Evolutionary conservation across 2,888 invertebrate genomes (phyloP).

Genomic region (Cataglyphis rosenhaueri): DNA sequence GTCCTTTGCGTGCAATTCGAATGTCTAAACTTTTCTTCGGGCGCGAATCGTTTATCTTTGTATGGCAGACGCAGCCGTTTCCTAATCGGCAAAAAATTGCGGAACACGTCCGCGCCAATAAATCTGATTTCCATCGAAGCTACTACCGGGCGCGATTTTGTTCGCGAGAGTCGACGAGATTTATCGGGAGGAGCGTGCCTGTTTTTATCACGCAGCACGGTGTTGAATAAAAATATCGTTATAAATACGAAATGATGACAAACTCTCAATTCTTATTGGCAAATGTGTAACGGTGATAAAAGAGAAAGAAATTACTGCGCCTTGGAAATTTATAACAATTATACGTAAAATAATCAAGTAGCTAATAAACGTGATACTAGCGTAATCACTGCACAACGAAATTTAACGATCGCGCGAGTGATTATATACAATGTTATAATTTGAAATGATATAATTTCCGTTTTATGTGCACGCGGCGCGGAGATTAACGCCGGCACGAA

Average conservation of each 20-base stretch:
- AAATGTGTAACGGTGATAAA: neutral
- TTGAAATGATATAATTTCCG: conserved; percentile 9
- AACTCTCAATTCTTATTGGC: neutral
- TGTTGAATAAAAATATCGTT: conserved; percentile 24
- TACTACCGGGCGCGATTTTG: conserved; percentile 59
- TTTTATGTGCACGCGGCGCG: neutral
- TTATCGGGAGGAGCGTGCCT: conserved; percentile 62
- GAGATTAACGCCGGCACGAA: conserved; percentile 34
- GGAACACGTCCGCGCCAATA: conserved; percentile 64
- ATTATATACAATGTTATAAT: neutral
- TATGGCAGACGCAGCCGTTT: conserved; percentile 73
- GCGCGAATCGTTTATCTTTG: conserved; percentile 70
- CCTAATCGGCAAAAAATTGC: conserved; percentile 70
- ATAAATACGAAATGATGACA: conserved; percentile 3
- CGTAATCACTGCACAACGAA: neutral
- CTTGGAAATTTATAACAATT: too few species aligned
- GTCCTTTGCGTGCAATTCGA: conserved; percentile 35
- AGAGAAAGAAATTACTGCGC: neutral
- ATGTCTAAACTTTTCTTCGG: conserved; percentile 61
- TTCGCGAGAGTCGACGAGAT: conserved; percentile 68
- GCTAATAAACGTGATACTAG: conserved; percentile 11
- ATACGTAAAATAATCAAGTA: neutral
- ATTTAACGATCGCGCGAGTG: neutral
- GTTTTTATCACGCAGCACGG: conserved; percentile 41
- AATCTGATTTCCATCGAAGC: conserved; percentile 71